Conservation (phyloP, 2,888 invertebrate species). For the Nymphalis c-album region DNA sequence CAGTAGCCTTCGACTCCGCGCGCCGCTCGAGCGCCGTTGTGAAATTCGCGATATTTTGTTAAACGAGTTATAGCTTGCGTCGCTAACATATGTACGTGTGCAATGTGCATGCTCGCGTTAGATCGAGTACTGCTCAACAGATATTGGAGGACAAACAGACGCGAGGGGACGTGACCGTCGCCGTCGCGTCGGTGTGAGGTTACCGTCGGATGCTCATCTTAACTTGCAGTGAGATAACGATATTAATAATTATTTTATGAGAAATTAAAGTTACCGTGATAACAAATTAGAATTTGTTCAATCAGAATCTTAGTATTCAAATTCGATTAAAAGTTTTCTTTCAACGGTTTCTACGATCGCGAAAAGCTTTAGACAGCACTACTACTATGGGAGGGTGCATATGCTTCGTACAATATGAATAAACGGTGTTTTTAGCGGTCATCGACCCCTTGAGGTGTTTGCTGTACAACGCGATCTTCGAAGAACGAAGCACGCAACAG, state of each 20-base stretch:
- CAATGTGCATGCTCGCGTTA: neutral
- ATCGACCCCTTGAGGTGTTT: neutral
- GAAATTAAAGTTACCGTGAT: too few species aligned
- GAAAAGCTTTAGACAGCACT: too few species aligned
- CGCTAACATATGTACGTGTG: neutral
- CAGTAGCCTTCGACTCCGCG: neutral
- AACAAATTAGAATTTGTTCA: too few species aligned
- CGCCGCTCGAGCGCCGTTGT: neutral
- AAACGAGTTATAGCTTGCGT: neutral
- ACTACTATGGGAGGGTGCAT: too few species aligned
- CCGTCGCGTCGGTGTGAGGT: too few species aligned
- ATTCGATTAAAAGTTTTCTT: neutral
- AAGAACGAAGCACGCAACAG: neutral
- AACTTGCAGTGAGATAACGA: too few species aligned
- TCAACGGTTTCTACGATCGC: too few species aligned
- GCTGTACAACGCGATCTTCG: conserved; percentile 2
- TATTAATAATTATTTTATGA: neutral
- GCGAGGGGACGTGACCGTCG: too few species aligned
- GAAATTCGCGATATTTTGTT: conserved; percentile 7
- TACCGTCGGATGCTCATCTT: too few species aligned
- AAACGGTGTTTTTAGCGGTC: neutral
- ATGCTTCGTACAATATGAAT: neutral
- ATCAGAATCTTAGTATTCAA: neutral
- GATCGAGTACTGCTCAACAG: neutral
- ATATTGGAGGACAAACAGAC: neutral